These are phyloP conservation scores for Oenanthe oenanthe DNA, from an alignment of 2,113 vertebrate genomes.

Conservation along the genomic window DNA sequence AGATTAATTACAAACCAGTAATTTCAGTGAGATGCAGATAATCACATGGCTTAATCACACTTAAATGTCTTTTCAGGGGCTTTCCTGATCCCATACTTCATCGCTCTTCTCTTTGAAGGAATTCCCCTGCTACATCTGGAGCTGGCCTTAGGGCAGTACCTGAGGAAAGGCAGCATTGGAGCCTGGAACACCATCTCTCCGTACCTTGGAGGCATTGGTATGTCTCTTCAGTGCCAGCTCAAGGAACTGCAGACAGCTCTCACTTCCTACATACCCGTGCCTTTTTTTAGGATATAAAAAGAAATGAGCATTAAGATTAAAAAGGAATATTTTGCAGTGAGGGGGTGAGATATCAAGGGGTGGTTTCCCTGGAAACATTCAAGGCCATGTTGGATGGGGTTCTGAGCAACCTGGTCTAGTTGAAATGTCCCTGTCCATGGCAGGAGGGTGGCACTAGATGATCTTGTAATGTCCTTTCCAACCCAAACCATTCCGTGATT, in stretches of 20 bases:
- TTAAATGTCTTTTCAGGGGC: constrained; percentile 77
- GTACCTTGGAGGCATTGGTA: constrained; percentile 85
- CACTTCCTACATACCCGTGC: neutral
- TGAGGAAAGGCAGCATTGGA: constrained; percentile 83
- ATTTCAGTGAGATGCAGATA: neutral
- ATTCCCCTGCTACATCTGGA: constrained; percentile 88
- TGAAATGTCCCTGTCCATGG: neutral
- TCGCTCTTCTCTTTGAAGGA: constrained; percentile 87
- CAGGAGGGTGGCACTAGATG: rapidly evolving
- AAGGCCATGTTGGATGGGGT: neutral
- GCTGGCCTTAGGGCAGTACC: constrained; percentile 86
- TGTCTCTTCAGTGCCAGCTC: neutral
- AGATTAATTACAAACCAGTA: neutral
- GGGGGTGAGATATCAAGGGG: neutral
- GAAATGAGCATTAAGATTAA: neutral
- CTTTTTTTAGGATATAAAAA: neutral
- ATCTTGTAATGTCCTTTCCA: neutral
- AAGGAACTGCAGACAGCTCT: neutral
- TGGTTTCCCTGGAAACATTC: neutral
- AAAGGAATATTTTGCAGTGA: neutral
- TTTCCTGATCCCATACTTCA: constrained; percentile 89
- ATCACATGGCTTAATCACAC: neutral
- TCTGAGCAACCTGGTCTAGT: neutral
- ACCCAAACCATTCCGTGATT: neutral
- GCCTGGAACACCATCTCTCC: constrained; percentile 88